Base-by-base conservation (phyloP, 2,888 invertebrate genomes). In the Ecdyonurus torrentis region DNA sequence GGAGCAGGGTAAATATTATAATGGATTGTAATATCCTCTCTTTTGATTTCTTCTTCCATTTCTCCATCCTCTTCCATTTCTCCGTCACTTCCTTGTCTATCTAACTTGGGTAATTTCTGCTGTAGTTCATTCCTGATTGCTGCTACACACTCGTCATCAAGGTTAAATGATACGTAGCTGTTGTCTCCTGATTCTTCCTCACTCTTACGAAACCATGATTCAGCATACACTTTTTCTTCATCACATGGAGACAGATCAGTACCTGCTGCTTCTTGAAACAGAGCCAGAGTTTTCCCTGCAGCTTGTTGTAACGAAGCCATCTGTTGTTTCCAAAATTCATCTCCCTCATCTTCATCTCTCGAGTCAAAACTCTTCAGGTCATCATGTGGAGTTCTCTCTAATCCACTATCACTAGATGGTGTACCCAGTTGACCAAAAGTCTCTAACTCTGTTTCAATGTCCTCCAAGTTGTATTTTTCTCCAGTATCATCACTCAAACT, bases 81-180 rank as follows among this genome's bases (percentile, higher is more conserved):
- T 61, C 74, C 74, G 50, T 71, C 69, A 64, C 74, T 73, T 2
- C 73, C 72, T 23, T 78, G 77, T 64, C 75, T 74, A 1, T 63
- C 72, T 72, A 59, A 67, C 64, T 83, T 78, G 10, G 87, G 86
- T 66, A 87, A 75, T 72, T 87, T 87, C 68, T 84, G 79, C 67
- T 83, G 78, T 58, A 87, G 72, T 72, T 87, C 87, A 69, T 84
- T 85, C 65, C 87, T 75, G 64, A 87, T 78, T 1, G 86, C 86
- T 52, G 83, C 78, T 69, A 86, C 84, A 67, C 84, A 83, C 70
- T 85, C 86, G 69, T 85, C 86, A 69, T 87, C 85, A 65, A 86
- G 74, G 20, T 78, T 79, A 64, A 83, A 79, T 1, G 80, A 78
- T 22, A 82, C 81, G 66, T 82, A 81, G 58, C 77, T 71, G 66